Percentiles rank a stretch among this genome's conserved stretches.
Evolutionary conservation across 2,888 invertebrate genomes (phyloP).

Genomic region (Sarcophaga rosellei): DNA sequence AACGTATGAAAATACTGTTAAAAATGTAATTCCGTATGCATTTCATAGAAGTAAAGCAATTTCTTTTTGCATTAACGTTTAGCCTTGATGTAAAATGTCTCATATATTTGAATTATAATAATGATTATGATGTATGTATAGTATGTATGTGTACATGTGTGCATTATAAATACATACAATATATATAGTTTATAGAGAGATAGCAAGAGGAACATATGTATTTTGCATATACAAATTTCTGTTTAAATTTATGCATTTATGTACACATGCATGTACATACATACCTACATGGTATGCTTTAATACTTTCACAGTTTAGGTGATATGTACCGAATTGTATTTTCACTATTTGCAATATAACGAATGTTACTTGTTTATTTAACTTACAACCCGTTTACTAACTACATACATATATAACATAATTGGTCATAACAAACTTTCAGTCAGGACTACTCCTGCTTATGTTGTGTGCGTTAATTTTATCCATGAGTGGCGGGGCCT

Average conservation of each 20-base stretch:
- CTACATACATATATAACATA: too few relatives aligned
- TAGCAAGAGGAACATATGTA: slow-evolving; percentile 21
- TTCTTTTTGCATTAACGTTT: not conserved
- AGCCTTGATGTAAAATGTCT: slow-evolving; percentile 37
- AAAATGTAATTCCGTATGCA: too few relatives aligned
- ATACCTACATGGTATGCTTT: not conserved
- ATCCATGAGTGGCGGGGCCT: too few relatives aligned
- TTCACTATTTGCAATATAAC: too few relatives aligned
- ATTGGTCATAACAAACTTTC: too few relatives aligned
- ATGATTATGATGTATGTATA: slow-evolving; percentile 29
- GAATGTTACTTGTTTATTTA: too few relatives aligned
- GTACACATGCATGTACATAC: not conserved
- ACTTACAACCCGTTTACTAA: too few relatives aligned
- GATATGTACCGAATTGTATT: too few relatives aligned
- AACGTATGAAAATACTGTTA: not conserved
- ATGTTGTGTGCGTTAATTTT: too few relatives aligned
- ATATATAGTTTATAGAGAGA: slow-evolving; percentile 26
- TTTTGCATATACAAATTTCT: not conserved
- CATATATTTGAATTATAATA: slow-evolving; percentile 37
- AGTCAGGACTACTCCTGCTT: too few relatives aligned
- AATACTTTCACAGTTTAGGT: not conserved
- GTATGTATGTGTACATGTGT: slow-evolving; percentile 15
- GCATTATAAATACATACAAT: slow-evolving; percentile 2
- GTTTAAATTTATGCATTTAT: slow-evolving; percentile 9
- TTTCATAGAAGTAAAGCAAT: too few relatives aligned